A percentile compares a stretch with the other conserved stretches of the same genome.
phyloP scores from a whole-genome alignment of 2,888 invertebrate genomes.

The Aradus depressus region DNA sequence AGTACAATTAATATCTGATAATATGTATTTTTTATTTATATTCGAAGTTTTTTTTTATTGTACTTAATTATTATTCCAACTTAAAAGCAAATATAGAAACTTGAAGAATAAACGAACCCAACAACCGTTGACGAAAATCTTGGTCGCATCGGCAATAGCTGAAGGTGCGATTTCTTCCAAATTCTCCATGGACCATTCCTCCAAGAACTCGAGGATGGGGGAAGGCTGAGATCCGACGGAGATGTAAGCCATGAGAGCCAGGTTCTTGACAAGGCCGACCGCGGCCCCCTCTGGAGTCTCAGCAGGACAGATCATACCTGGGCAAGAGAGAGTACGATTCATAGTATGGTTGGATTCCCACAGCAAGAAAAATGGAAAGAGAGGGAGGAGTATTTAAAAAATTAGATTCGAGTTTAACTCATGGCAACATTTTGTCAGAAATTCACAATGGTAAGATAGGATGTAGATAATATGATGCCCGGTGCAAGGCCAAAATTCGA shows the following conservation, averaged over 20 bases:
- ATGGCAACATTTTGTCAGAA: too few species aligned
- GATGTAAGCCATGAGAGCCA: constrained; percentile 99
- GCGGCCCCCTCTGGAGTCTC: constrained; percentile 98
- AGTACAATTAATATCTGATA: too few species aligned
- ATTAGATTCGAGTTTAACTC: too few species aligned
- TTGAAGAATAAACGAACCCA: constrained; percentile 72
- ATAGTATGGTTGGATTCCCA: too few species aligned
- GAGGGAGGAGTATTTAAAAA: too few species aligned
- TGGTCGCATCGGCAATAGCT: constrained; percentile 96
- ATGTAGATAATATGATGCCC: too few species aligned
- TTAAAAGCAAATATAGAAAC: too few species aligned
- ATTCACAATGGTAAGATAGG: too few species aligned
- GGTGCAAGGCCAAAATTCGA: too few species aligned
- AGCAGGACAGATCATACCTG: constrained; percentile 90
- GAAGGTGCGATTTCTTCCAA: constrained; percentile 99
- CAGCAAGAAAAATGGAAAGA: too few species aligned
- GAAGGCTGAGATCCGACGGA: constrained; percentile 99
- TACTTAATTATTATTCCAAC: background rate
- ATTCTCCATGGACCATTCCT: constrained; percentile 99
- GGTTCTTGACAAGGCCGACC: constrained; percentile 94
- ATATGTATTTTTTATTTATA: too few species aligned
- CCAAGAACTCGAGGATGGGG: constrained; percentile 99
- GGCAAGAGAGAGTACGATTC: too few species aligned
- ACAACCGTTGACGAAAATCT: constrained; percentile 99
- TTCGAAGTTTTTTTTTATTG: background rate